Evolutionary conservation across 2,113 vertebrate species (phyloP), one percentile per base, ranked within the genome.

Genomic region (Aptenodytes forsteri): DNA sequence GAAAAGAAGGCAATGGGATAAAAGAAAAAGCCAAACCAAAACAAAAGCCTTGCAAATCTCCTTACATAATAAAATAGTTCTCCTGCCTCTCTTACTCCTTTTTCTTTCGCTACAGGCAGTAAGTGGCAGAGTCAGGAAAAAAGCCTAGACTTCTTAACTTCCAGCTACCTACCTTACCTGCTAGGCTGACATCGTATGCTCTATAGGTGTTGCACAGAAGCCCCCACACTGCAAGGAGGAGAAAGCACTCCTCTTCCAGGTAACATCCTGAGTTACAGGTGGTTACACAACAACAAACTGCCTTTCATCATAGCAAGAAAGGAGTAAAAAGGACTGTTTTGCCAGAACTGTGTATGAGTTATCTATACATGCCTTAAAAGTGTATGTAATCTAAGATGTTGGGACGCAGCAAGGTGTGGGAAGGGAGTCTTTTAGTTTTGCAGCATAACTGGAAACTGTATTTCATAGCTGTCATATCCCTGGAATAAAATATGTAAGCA

Each of bases 121-220:
- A 62, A 94, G 34, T 25, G 30, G 34, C 70, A 84, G 32, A 83
- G 65, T 29, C n/a, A 73, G 62, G 47, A 83, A 32, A 78, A 80
- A 44, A 54, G 13, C 13, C 40, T 6, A 4, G 5, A 44, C 30
- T 29, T 82, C n/a, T n/a, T 77, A 12, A 17, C 8, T 91, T 56
- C 25, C 67, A 3, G 2, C 20, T 19, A 3, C 4, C 11, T 18
- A 2, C 36, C 8, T 18, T 6, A 52, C 30, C 52, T 77, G 46
- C 25, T 4, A 38, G 23, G 10, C 55, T 65, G 91, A 16, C 46
- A 9, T 15, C 0, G 0, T 17, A 4, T 1, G 4, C 23, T 15
- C 67, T 55, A 8, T 0, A 6, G 55, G 26, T 40, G 30, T 0
- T 62, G n/a, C 55, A 59, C 16, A 40, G 70, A 44, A 42, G 16